These are phyloP conservation scores for Parus major DNA, from an alignment of 2,113 vertebrate genomes.

Conservation along the genomic window DNA sequence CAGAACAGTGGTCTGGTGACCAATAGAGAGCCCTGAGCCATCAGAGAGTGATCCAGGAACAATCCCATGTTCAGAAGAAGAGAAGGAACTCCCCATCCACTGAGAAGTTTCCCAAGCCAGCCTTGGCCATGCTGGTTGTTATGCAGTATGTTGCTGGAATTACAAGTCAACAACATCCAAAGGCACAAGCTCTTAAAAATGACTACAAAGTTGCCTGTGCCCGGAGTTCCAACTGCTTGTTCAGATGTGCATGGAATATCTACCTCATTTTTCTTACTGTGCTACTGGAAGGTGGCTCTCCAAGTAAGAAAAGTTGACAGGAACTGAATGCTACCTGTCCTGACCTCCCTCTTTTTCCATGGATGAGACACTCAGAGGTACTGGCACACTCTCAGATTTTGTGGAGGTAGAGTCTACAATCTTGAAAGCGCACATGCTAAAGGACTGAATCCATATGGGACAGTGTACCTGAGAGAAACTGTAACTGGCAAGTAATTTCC, in stretches of 20 bases:
- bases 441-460: not conserved
- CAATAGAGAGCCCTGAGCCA: not conserved
- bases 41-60: not conserved
- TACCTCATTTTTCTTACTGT: not conserved
- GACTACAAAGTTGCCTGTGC: not conserved
- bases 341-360: not conserved
- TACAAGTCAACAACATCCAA: not conserved
- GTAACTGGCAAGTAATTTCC: not conserved
- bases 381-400: not conserved
- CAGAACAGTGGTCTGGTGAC: not conserved
- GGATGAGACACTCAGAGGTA: not conserved
- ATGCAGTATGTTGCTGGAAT: not conserved
- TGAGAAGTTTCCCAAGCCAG: not conserved
- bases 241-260: not conserved
- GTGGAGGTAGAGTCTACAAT: not conserved
- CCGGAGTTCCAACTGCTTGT: not conserved
- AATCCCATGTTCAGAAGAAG: not conserved
- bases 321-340: not conserved
- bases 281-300: not conserved
- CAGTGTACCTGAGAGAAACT: accelerated
- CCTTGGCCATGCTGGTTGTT: not conserved
- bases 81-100: not conserved
- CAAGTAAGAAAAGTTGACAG: not conserved
- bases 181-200: not conserved
- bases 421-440: accelerated